phyloP scores from a whole-genome alignment of 2,888 invertebrate species.

The Cenopis cana region DNA sequence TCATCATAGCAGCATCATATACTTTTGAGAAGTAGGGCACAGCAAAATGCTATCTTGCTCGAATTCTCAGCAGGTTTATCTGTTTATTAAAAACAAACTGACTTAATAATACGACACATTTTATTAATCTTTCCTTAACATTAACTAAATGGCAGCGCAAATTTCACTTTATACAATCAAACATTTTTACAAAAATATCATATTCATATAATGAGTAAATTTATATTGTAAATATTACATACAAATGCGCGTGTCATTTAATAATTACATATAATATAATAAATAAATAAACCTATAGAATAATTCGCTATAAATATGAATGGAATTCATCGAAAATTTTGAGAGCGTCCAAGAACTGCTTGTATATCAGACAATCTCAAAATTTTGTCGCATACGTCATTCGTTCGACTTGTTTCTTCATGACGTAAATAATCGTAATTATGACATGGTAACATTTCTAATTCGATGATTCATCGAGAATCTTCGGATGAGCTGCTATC shows the following conservation, averaged over 20 bases:
- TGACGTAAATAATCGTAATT: conserved; percentile 40
- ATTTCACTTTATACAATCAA: conserved; percentile 38
- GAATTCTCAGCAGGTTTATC: too few relatives aligned
- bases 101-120: conserved; percentile 20
- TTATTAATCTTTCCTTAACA: conserved; percentile 26
- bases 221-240: conserved; percentile 66
- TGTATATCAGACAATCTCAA: conserved; percentile 77
- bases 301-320: conserved; percentile 35
- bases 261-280: conserved; percentile 39
- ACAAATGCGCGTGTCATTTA: conserved; percentile 54
- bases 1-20: too few relatives aligned
- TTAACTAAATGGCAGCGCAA: conserved; percentile 48
- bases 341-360: conserved; percentile 78
- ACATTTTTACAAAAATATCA: conserved; percentile 23
- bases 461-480: conserved; percentile 60
- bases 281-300: conserved; percentile 44
- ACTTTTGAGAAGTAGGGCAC: too few relatives aligned
- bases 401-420: conserved; percentile 42
- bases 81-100: neutral
- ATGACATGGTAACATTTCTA: conserved; percentile 55
- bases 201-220: conserved; percentile 41
- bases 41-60: too few relatives aligned
- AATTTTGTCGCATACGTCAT: conserved; percentile 55
- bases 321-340: conserved; percentile 66
- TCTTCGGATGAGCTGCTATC: conserved; percentile 67